Evolutionary conservation across 2,113 vertebrate species (phyloP).

Genomic region (Rhadina sibilatrix): DNA sequence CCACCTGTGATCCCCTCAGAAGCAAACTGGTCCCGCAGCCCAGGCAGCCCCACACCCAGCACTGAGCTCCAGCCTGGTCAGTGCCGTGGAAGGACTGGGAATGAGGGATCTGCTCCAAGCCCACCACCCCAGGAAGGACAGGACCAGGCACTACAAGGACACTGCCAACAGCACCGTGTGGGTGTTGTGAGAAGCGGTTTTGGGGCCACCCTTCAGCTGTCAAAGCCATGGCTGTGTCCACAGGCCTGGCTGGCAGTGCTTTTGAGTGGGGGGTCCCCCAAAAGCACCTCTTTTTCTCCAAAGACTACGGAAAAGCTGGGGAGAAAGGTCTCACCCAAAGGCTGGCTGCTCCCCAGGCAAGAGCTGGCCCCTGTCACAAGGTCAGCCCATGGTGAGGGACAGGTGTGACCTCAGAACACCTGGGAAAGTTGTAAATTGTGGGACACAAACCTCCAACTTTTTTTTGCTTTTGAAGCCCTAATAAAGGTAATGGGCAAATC

Average conservation of each 20-base stretch:
- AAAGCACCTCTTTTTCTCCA: background rate
- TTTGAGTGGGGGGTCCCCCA: background rate
- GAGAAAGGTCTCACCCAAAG: background rate
- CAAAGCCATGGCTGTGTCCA: background rate
- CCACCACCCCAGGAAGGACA: background rate
- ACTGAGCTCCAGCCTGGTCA: background rate
- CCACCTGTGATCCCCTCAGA: background rate
- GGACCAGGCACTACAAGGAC: background rate
- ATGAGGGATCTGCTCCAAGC: background rate
- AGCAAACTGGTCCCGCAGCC: background rate
- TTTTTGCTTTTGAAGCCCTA: conserved; percentile 8
- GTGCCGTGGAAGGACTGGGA: background rate
- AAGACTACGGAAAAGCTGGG: background rate
- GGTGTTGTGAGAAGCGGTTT: fast-evolving
- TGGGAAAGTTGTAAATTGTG: background rate
- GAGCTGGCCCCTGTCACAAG: background rate
- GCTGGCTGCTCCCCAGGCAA: background rate
- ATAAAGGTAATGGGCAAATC: conserved; percentile 23
- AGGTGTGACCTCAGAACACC: background rate
- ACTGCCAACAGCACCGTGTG: background rate
- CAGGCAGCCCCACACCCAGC: fast-evolving
- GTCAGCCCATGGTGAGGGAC: background rate
- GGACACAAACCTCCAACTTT: background rate
- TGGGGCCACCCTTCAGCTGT: background rate
- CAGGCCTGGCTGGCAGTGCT: background rate